Conservation (phyloP, 2,797 vertebrate species). For the Melanotaenia boesemani region DNA sequence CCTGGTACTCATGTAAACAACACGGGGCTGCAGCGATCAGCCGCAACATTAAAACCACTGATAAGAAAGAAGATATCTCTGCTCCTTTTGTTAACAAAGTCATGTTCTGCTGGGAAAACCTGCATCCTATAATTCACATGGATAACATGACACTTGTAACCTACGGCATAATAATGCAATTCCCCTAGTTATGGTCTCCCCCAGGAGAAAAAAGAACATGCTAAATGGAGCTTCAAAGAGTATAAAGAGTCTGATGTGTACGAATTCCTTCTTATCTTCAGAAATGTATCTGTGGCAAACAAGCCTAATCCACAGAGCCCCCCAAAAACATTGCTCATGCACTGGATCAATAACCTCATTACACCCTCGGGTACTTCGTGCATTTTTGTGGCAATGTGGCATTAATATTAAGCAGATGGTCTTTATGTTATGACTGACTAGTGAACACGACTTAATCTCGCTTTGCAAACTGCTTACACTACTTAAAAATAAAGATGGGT, state of each 20-base stretch:
- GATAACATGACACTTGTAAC: neutral
- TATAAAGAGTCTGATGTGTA: neutral
- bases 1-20: neutral
- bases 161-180: neutral
- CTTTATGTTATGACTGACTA: neutral
- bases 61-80: neutral
- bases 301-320: neutral
- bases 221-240: neutral
- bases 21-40: neutral
- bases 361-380: neutral
- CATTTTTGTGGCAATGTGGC: neutral
- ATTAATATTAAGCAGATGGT: neutral
- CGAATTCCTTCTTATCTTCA: neutral
- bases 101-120: neutral
- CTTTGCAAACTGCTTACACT: neutral
- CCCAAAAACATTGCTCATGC: neutral
- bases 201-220: neutral
- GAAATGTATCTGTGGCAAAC: neutral
- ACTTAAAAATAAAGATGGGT: neutral
- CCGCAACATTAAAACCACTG: neutral
- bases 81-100: neutral
- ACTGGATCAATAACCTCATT: neutral
- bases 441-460: neutral
- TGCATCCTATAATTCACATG: neutral
- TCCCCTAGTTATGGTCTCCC: too few relatives aligned